Evolutionary conservation across 2,888 invertebrate species (phyloP).

Genomic region (Apotomis capreana): DNA sequence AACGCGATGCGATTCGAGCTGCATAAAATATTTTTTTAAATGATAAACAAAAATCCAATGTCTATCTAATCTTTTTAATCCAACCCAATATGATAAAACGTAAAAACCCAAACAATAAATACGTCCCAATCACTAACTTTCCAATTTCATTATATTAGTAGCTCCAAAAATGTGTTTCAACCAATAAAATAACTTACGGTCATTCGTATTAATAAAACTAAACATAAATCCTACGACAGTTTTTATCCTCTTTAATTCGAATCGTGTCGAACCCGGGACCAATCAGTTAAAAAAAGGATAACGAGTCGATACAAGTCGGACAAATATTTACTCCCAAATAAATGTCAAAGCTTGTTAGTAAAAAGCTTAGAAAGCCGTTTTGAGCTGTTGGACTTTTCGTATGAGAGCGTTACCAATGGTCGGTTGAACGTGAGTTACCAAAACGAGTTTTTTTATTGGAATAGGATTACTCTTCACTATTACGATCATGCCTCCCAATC

Average conservation of each 20-base stretch:
- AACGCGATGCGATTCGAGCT: too few species aligned
- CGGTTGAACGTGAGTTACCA: neutral
- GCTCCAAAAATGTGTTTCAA: conserved; percentile 2
- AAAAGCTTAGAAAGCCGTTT: conserved; percentile 50
- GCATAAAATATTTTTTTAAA: too few species aligned
- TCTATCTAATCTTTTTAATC: too few species aligned
- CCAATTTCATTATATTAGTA: conserved; percentile 14
- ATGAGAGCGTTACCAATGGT: conserved; percentile 20
- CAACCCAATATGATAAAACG: too few species aligned
- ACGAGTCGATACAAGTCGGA: conserved; percentile 59
- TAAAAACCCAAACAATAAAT: neutral
- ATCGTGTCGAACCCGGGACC: conserved; percentile 27
- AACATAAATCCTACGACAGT: conserved; percentile 17
- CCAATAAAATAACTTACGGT: conserved; percentile 27
- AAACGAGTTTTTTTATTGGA: neutral
- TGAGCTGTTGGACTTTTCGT: conserved; percentile 8
- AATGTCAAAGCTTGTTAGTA: conserved; percentile 59
- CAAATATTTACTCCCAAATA: conserved; percentile 66
- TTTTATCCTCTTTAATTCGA: conserved; percentile 29
- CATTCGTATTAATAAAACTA: conserved; percentile 32
- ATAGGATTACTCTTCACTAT: too few species aligned
- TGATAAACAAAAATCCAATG: too few species aligned
- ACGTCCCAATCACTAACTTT: neutral
- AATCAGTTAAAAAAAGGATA: conserved; percentile 49
- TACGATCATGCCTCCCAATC: too few species aligned